Conservation (phyloP, 1,140 invertebrate species). For the Semibalanus balanoides region DNA sequence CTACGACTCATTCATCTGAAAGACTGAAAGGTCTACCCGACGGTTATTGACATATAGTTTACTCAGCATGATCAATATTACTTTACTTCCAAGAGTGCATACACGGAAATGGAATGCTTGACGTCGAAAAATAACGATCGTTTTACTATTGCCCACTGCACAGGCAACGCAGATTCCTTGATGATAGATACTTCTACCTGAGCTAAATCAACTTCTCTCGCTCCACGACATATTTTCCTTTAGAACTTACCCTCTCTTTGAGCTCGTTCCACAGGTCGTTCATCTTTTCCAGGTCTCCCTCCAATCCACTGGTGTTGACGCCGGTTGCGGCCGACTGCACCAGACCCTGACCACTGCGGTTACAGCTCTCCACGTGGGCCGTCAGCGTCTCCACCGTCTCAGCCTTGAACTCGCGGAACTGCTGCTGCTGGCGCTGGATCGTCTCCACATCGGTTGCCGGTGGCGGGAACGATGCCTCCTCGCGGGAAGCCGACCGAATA, state of each 20-base stretch:
- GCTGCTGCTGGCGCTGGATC: constrained; percentile 78
- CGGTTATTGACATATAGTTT: too few species aligned
- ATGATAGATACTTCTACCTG: too few species aligned
- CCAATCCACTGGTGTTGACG: constrained; percentile 64
- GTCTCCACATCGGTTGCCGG: constrained; percentile 79
- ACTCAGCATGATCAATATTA: too few species aligned
- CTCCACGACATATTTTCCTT: too few species aligned
- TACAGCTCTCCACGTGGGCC: constrained; percentile 63
- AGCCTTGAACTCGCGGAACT: constrained; percentile 57
- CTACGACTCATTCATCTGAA: too few species aligned
- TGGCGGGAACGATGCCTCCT: constrained; percentile 45
- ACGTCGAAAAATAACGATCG: too few species aligned
- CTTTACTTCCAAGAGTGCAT: too few species aligned
- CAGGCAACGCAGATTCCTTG: too few species aligned
- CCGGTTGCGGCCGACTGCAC: constrained; percentile 74
- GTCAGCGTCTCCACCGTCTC: constrained; percentile 62
- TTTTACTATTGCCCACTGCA: too few species aligned
- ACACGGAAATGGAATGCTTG: too few species aligned
- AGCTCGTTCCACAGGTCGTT: constrained; percentile 84
- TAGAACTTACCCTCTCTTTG: constrained; percentile 64
- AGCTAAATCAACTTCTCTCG: too few species aligned
- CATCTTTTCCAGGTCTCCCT: constrained; percentile 79
- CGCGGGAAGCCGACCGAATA: constrained; percentile 47
- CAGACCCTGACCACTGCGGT: constrained; percentile 61
- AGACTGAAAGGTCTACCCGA: too few species aligned